These are phyloP conservation scores for Vireo altiloquus DNA, from an alignment of 2,113 vertebrate genomes.

Conservation along the genomic window DNA sequence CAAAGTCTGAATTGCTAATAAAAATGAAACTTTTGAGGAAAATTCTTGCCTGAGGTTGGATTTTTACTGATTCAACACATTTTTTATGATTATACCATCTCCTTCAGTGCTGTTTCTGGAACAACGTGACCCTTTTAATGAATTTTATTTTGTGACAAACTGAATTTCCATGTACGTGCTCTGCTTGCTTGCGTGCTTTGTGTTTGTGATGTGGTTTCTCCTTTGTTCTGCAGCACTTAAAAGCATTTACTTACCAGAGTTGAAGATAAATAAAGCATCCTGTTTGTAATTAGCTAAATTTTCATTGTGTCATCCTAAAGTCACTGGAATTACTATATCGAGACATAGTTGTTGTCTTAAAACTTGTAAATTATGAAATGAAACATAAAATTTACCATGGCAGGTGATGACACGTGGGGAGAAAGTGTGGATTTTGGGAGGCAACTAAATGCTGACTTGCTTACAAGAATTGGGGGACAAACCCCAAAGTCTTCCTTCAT, in stretches of 20 bases:
- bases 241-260: neutral
- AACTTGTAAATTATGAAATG: neutral
- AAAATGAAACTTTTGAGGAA: neutral
- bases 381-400: neutral
- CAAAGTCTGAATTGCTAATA: neutral
- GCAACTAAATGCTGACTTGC: neutral
- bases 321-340: neutral
- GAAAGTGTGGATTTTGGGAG: neutral
- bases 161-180: neutral
- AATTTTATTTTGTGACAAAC: neutral
- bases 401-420: neutral
- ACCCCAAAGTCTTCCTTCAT: neutral
- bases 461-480: neutral
- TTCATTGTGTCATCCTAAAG: neutral
- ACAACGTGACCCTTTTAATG: neutral
- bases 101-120: neutral
- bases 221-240: neutral
- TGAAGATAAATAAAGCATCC: constrained; percentile 34
- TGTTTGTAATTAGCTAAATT: neutral
- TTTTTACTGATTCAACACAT: neutral
- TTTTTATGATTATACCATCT: neutral
- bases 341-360: neutral
- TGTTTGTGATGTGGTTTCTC: neutral
- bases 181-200: neutral
- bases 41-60: neutral